Evolutionary conservation across 2,888 invertebrate genomes (phyloP), one percentile per base, ranked within the genome.

Genomic region (Mellilla xanthometata): DNA sequence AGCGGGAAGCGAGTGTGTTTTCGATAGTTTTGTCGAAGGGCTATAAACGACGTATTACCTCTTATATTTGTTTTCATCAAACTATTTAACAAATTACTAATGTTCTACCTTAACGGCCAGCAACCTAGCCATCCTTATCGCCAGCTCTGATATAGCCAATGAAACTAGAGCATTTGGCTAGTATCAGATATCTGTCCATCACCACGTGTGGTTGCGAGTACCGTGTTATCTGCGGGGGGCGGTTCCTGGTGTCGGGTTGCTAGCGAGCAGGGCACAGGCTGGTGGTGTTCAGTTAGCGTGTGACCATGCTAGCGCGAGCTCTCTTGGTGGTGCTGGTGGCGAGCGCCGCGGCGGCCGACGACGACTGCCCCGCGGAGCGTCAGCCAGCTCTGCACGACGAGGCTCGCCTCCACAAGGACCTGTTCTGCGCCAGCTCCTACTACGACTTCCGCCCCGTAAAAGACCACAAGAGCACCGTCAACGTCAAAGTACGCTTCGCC

Each of bases 401-500:
- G 64, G 75, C 68, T 7, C 72, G 72, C 39, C 76, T 94, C 5
- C 91, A 90, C 54, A 74, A 81, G 2, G 84, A 91, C 49, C 62
- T 94, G 11, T 81, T 92, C 24, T 92, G 92, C 60, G 87, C 84
- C 19, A 93, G 93, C 62, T 90, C 12, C 10, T 55, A 92, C 54
- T 57, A 56, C 1, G 75, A 77, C 2, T 77, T 90, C 15, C 85
- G 93, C 12, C 94, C 94, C 0, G 90, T 91, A 0, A 66, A 76
- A 26, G 77, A 90, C 52, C 90, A 92, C 54, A 81, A 76, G 42
- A 83, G 68, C 15, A 53, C 90, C 0, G 91, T 93, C 1, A 84
- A 72, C n/a, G 89, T 94, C 1, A 81, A 76, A 26, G 71, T 93
- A 23, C 77, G 82, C 15, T 74, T 94, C 46, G 76, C 91, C 5